phyloP scores from a whole-genome alignment of 2,113 vertebrate species.

The Leptosomus discolor region DNA sequence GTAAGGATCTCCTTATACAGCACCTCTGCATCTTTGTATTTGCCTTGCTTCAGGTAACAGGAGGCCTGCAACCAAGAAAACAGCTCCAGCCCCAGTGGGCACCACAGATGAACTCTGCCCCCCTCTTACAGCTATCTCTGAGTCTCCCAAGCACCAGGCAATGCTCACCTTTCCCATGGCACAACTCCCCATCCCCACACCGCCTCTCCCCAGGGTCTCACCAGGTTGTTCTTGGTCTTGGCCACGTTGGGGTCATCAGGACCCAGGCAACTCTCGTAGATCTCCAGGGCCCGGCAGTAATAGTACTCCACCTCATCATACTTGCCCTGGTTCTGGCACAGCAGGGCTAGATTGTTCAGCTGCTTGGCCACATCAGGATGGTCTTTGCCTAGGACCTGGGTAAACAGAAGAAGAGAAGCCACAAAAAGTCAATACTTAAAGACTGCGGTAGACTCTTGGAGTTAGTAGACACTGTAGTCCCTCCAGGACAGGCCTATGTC shows the following conservation, averaged over 20 bases:
- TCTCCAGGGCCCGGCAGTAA: slow-evolving; percentile 93
- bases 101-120: not conserved
- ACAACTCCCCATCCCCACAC: not conserved
- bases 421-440: not conserved
- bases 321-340: slow-evolving; percentile 99
- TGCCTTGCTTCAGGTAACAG: slow-evolving; percentile 96
- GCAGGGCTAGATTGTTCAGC: slow-evolving; percentile 94
- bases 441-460: not conserved
- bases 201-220: slow-evolving; percentile 41
- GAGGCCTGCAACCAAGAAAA: slow-evolving; percentile 82
- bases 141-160: not conserved
- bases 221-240: slow-evolving; percentile 99
- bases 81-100: not conserved
- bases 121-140: not conserved
- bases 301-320: slow-evolving; percentile 98
- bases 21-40: slow-evolving; percentile 93
- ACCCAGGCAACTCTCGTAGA: slow-evolving; percentile 91
- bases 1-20: slow-evolving; percentile 99
- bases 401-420: not conserved
- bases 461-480: not conserved
- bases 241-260: slow-evolving; percentile 95
- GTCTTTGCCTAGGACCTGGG: slow-evolving; percentile 91
- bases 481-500: not conserved
- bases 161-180: not conserved
- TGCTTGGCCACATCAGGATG: slow-evolving; percentile 99